Base-by-base conservation (phyloP, 2,888 invertebrate genomes). In the Chouioia cunea region DNA sequence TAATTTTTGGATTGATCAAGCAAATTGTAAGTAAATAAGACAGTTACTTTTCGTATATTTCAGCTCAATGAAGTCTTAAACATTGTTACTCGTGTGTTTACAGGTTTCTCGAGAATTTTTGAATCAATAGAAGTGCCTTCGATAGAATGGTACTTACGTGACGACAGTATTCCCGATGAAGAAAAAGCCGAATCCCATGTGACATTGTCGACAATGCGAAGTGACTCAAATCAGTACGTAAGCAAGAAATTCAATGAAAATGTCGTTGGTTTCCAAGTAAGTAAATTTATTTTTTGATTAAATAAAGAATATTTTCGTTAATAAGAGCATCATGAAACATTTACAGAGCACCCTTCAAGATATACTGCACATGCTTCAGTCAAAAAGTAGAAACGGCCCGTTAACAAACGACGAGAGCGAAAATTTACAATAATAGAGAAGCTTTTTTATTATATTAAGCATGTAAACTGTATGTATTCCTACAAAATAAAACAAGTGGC, bases 1-100 rank as follows among this genome's bases (percentile, higher is more conserved):
- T 3, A 59, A 71, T 58, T 59, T 48, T 63, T 74, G 74, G 74
- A 54, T n/a, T 22, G 36, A 47, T 12, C 63, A 68, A 65, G 48
- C 46, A 15, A 59, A 16, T n/a, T 54, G 74, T 71, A 16, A 48
- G 22, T 52, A 36, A n/a, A 6, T 27, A 27, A 54, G 12, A 14
- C n/a, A n/a, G 0, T 46, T 12, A 2, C 36, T 22, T 53, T 43
- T 23, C 15, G 12, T n/a, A 22, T 23, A 2, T 27, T 8, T 20
- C 1, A 50, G 1, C 27, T 6, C 20, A 27, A 36, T 58, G 6
- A 64, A 22, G 1, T 22, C 4, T 50, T 16, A 56, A 56, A 22
- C 27, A 22, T 23, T 47, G 6, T 43, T 60, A 22, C 6, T 56
- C 46, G 2, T 15, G 2, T 36, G 12, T 36, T 4, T 14, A 48